phyloP scores from a whole-genome alignment of 2,113 vertebrate species.

The Gila orcuttii region DNA sequence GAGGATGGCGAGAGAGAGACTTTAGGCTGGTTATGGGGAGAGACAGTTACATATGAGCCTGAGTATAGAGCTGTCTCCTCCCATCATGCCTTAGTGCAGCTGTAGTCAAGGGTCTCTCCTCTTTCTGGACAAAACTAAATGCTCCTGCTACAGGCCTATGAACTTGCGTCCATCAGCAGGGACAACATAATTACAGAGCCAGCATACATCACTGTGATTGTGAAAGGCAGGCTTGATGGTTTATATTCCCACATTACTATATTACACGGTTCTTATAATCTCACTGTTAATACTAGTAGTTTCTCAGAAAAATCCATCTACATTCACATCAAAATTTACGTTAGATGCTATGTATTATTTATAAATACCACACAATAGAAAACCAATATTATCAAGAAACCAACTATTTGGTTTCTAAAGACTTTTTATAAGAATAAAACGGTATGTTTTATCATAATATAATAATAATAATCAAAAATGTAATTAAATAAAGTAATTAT shows the following conservation, averaged over 20 bases:
- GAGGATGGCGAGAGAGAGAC: slow-evolving; percentile 24
- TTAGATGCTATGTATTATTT: not conserved
- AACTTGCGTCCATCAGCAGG: slow-evolving; percentile 61
- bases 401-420: not conserved
- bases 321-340: not conserved
- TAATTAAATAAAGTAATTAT: no score
- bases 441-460: not conserved
- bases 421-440: not conserved
- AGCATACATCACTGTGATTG: slow-evolving; percentile 47
- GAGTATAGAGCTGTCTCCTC: slow-evolving; percentile 46
- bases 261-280: slow-evolving; percentile 9
- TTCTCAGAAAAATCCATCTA: slow-evolving; percentile 7
- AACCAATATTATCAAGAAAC: slow-evolving; percentile 4
- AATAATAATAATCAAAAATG: no score
- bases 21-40: slow-evolving; percentile 51
- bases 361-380: not conserved
- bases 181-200: slow-evolving; percentile 43
- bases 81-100: slow-evolving; percentile 49
- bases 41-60: slow-evolving; percentile 57
- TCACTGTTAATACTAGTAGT: not conserved
- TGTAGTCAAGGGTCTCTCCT: slow-evolving; percentile 35
- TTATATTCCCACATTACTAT: slow-evolving; percentile 33
- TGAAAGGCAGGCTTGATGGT: slow-evolving; percentile 34
- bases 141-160: slow-evolving; percentile 54
- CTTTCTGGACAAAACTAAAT: slow-evolving; percentile 52